Conservation (phyloP, 2,797 vertebrate species). For the Myotis vivesi region DNA sequence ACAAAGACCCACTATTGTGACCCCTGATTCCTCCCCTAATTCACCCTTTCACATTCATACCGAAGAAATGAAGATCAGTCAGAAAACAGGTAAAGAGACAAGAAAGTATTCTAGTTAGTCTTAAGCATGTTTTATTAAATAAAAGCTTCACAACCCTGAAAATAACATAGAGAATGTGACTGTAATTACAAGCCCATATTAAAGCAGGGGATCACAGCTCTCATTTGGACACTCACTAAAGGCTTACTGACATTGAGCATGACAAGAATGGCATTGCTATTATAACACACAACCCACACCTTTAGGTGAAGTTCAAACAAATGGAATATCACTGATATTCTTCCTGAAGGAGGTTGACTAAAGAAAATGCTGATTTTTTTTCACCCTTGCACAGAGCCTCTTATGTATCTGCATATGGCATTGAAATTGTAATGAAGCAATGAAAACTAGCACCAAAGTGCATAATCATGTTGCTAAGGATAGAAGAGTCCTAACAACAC, state of each 20-base stretch:
- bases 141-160: conserved; percentile 38
- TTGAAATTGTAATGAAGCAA: conserved; percentile 62
- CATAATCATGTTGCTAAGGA: conserved; percentile 36
- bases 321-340: neutral
- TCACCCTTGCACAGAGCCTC: neutral
- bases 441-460: conserved; percentile 31
- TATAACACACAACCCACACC: conserved; percentile 64
- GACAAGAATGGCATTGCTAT: conserved; percentile 67
- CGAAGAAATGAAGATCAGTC: neutral
- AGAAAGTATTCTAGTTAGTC: conserved; percentile 48
- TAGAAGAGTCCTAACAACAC: neutral
- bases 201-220: conserved; percentile 68
- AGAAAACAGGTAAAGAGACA: conserved; percentile 26
- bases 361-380: conserved; percentile 53
- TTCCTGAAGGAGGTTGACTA: neutral
- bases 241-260: conserved; percentile 75
- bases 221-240: conserved; percentile 70
- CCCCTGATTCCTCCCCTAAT: conserved; percentile 25
- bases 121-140: conserved; percentile 60
- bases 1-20: conserved; percentile 16
- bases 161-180: conserved; percentile 24
- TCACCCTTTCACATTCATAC: neutral
- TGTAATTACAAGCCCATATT: conserved; percentile 64
- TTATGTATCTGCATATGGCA: conserved; percentile 45
- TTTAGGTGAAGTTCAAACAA: conserved; percentile 60